These are phyloP conservation scores for Coracopsis vasa DNA, from an alignment of 2,113 vertebrate species.

Conservation along the genomic window DNA sequence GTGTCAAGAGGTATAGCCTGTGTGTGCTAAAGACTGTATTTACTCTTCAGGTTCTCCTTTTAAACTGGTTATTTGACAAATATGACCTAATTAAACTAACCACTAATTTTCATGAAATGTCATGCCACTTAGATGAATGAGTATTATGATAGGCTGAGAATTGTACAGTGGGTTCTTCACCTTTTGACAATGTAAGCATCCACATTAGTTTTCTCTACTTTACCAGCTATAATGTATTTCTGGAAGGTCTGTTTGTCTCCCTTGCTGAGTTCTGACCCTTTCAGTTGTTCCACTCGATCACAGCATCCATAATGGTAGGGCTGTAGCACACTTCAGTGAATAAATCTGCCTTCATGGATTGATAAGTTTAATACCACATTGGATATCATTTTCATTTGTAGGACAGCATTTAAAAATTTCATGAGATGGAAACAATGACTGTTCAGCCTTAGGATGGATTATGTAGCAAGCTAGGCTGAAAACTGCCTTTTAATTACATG, in stretches of 20 bases:
- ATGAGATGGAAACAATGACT: background rate
- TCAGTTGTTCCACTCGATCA: background rate
- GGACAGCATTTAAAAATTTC: background rate
- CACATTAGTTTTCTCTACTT: background rate
- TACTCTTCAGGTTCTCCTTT: background rate
- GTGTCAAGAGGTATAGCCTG: background rate
- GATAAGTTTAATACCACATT: background rate
- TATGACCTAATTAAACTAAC: slow-evolving; percentile 36
- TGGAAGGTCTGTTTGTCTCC: background rate
- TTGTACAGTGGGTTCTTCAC: background rate
- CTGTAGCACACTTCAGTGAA: background rate
- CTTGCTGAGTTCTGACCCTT: background rate
- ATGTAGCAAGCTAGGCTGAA: background rate
- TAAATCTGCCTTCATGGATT: background rate
- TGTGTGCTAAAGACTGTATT: background rate
- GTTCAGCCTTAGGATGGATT: background rate
- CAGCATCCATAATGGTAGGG: background rate
- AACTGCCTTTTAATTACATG: background rate
- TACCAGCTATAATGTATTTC: background rate
- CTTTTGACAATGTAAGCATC: background rate
- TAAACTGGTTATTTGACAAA: slow-evolving; percentile 25
- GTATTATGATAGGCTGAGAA: background rate
- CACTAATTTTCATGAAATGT: background rate
- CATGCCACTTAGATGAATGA: background rate
- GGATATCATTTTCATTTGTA: background rate